Percentiles rank a stretch among this genome's conserved stretches.
phyloP scores from a whole-genome alignment of 2,888 invertebrate species.

The Crepidodera aurea region DNA sequence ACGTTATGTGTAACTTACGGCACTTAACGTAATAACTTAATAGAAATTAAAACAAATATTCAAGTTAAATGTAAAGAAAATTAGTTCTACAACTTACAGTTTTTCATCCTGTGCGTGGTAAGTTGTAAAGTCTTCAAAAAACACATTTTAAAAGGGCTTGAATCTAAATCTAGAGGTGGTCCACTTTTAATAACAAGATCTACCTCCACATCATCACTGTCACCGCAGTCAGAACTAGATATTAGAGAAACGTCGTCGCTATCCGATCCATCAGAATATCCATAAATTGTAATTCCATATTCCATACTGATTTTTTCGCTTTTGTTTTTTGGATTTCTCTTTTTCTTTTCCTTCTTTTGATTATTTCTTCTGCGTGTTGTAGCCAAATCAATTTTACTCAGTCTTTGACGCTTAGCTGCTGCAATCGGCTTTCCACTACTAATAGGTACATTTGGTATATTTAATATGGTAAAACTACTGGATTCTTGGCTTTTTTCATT shows the following conservation, averaged over 20 bases:
- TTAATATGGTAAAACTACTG: conserved; percentile 54
- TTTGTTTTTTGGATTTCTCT: neutral
- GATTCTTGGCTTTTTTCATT: conserved; percentile 26
- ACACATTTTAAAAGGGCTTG: conserved; percentile 65
- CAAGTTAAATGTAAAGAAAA: too few relatives aligned
- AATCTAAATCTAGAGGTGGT: conserved; percentile 63
- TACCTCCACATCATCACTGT: conserved; percentile 59
- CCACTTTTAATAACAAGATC: conserved; percentile 67
- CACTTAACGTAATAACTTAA: too few relatives aligned
- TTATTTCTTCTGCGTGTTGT: conserved; percentile 53
- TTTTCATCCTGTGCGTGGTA: conserved; percentile 68
- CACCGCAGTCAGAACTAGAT: conserved; percentile 64
- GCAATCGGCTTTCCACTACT: conserved; percentile 43
- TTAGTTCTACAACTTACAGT: conserved; percentile 66
- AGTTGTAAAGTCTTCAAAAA: conserved; percentile 71
- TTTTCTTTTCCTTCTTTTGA: conserved; percentile 19
- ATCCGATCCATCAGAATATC: conserved; percentile 59
- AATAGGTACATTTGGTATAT: conserved; percentile 55
- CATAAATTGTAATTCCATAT: conserved; percentile 55
- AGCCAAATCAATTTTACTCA: conserved; percentile 61
- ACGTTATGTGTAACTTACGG: too few relatives aligned
- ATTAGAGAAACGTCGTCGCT: conserved; percentile 58
- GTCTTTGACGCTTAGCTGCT: conserved; percentile 50
- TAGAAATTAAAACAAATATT: too few relatives aligned
- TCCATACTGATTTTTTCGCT: conserved; percentile 45